Percentiles rank a stretch among this genome's conserved stretches.
Conservation (phyloP, 2,888 invertebrate genomes). For the Dasypolia templi region DNA sequence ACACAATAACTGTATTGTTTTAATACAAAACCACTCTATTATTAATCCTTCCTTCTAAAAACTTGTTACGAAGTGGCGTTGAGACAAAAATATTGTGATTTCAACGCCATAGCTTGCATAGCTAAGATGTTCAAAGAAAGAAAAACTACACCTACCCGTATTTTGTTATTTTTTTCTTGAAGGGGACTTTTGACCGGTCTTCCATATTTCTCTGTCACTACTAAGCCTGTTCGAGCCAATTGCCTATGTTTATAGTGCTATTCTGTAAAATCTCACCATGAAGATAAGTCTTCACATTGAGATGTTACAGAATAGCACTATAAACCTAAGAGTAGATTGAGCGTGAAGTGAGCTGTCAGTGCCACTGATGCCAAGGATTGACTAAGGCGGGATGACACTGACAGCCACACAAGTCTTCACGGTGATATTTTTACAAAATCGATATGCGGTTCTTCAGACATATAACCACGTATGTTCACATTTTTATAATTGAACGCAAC, state of each 20-base stretch:
- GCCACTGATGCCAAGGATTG: no score
- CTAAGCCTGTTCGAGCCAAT: background rate
- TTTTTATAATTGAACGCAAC: background rate
- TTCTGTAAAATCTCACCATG: no score
- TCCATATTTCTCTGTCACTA: background rate
- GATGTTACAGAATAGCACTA: no score
- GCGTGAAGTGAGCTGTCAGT: no score
- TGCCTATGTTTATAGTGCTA: no score
- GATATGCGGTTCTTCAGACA: background rate
- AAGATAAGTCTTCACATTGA: no score
- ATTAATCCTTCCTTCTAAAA: background rate
- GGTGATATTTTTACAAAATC: no score
- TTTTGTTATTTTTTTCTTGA: background rate
- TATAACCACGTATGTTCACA: background rate
- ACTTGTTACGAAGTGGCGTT: background rate
- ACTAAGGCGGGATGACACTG: no score
- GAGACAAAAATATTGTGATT: background rate
- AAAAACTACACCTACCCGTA: background rate
- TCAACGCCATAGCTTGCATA: background rate
- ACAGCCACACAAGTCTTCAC: no score
- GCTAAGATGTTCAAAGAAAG: background rate
- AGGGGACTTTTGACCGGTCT: background rate
- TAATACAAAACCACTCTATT: no score
- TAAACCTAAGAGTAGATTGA: no score
- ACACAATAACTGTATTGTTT: no score